Conservation (phyloP, 2,113 vertebrate species). For the Melanerpes formicivorus region DNA sequence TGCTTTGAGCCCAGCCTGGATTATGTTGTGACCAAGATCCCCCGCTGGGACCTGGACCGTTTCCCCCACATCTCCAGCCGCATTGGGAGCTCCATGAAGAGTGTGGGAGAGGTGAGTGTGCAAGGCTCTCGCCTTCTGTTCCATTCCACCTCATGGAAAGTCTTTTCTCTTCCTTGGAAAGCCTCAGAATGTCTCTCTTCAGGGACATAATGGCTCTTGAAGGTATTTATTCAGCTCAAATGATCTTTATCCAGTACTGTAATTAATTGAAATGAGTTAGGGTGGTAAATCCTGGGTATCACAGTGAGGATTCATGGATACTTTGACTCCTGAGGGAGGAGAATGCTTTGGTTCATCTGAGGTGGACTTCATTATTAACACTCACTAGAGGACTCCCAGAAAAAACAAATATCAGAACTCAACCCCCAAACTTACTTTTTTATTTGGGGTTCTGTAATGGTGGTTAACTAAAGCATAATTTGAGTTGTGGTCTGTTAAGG, state of each 20-base stretch:
- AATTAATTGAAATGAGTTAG: neutral
- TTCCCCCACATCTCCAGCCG: slow-evolving; percentile 87
- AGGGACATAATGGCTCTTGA: neutral
- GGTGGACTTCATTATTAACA: neutral
- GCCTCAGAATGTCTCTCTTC: neutral
- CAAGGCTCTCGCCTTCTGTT: neutral
- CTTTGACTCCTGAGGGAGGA: neutral
- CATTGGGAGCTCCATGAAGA: slow-evolving; percentile 96
- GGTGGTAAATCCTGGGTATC: neutral
- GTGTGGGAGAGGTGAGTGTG: slow-evolving; percentile 90
- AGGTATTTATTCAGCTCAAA: neutral
- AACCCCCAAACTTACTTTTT: neutral
- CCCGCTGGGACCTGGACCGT: slow-evolving; percentile 94
- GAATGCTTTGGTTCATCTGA: neutral
- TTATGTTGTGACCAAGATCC: slow-evolving; percentile 95
- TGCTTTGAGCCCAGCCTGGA: slow-evolving; percentile 96
- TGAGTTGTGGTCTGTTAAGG: neutral
- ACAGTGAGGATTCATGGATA: neutral
- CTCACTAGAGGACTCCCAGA: neutral
- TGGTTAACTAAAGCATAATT: neutral
- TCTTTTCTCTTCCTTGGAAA: neutral
- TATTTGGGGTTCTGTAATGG: neutral
- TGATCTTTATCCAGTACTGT: neutral
- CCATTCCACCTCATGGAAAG: neutral
- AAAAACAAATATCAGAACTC: too few relatives aligned